Evolutionary conservation across 1,140 invertebrate genomes (phyloP).

Genomic region (Neuroterus valhalla): DNA sequence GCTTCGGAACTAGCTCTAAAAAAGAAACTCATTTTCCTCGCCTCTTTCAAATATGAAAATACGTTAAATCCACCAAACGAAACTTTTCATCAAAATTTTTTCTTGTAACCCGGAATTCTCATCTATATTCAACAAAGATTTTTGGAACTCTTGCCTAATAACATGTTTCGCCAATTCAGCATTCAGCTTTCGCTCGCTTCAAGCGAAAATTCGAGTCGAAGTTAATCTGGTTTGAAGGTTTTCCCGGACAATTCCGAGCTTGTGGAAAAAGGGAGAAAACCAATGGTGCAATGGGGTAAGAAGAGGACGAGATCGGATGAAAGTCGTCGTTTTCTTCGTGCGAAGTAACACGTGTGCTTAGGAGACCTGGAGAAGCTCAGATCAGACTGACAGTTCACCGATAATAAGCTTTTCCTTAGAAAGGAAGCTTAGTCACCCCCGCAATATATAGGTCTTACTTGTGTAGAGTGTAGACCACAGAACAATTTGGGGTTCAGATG

Average conservation of each 20-base stretch:
- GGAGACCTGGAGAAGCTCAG: slow-evolving; percentile 13
- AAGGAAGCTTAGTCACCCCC: slow-evolving; percentile 58
- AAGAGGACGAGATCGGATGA: background rate
- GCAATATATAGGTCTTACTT: background rate
- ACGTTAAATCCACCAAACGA: too few relatives aligned
- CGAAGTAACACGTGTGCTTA: slow-evolving; percentile 38
- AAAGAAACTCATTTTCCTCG: too few relatives aligned
- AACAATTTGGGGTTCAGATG: background rate
- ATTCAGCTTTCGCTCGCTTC: too few relatives aligned
- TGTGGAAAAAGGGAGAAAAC: too few relatives aligned
- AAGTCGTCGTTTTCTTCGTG: slow-evolving; percentile 27
- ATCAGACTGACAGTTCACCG: slow-evolving; percentile 44
- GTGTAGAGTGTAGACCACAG: slow-evolving; percentile 2
- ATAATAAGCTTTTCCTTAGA: slow-evolving; percentile 52
- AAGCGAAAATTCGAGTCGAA: background rate
- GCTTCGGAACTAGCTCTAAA: too few relatives aligned
- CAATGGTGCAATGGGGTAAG: background rate
- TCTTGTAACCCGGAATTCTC: too few relatives aligned
- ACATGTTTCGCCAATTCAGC: too few relatives aligned
- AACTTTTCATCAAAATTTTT: too few relatives aligned
- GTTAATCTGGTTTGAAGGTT: background rate
- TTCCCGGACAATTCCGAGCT: too few relatives aligned
- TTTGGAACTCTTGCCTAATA: too few relatives aligned
- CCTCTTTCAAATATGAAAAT: too few relatives aligned
- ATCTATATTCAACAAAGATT: too few relatives aligned